Base-by-base conservation (phyloP, 2,113 vertebrate genomes). In the Origma solitaria region DNA sequence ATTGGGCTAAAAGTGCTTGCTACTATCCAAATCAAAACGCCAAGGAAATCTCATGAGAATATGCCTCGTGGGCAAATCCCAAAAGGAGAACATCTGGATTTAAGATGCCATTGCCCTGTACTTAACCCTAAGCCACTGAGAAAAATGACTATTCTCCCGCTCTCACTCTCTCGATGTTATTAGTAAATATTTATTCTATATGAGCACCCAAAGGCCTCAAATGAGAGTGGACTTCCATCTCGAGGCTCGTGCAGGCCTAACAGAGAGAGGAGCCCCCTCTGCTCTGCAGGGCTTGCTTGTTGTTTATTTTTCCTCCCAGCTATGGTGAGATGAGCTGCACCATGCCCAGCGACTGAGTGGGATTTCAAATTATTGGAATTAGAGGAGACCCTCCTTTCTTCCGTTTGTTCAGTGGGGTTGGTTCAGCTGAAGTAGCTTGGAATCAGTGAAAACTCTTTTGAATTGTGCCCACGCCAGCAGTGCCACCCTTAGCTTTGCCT, bases 11-110 rank as follows among this genome's bases (percentile, higher is more conserved):
- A 93, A 93, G 93, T 90, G 69, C 92, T 97, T 91, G 85, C 96
- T 97, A 96, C 96, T 95, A 85, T 96, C 93, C 96, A 96, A 94
- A 96, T 97, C 92, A 93, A 88, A 96, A 87, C 42, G 68, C 95
- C 92, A 75, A n/a, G 75, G 94, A 92, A 94, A 94, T 97, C 97
- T 96, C 97, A 97, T 97, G 97, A 95, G 97, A 98, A 97, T 95
- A 93, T 90, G 82, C 94, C 94, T 97, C 77, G 44, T 93, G 77
- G 96, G 95, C 86, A 95, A 97, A 97, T 98, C 97, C 97, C 98
- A 97, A 97, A 97, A 97, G 96, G 91, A 94, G 97, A 98, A 98
- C 97, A 97, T 98, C 97, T 97, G 97, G 96, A 92, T 96, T 95
- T 96, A 97, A 97, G 97, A 97, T 54, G 82, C 97, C 97, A 96